phyloP scores from a whole-genome alignment of 2,888 invertebrate species.

The Amphipyra tragopoginis region DNA sequence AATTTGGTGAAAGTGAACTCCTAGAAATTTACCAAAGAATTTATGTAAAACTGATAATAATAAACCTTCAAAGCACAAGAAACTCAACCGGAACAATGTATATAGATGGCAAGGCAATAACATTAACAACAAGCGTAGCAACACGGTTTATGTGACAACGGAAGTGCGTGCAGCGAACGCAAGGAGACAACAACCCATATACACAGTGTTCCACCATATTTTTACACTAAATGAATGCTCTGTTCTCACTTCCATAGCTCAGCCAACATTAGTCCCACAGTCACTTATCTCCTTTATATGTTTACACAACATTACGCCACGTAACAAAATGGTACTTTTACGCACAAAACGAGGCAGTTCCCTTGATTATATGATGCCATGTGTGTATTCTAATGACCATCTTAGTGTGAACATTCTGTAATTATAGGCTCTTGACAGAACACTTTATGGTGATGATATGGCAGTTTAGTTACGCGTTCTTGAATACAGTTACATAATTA shows the following conservation, averaged over 20 bases:
- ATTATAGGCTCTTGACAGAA: conserved; percentile 31
- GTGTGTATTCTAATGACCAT: conserved; percentile 63
- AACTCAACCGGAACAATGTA: conserved; percentile 11
- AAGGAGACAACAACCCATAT: conserved; percentile 16
- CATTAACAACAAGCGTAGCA: conserved; percentile 34
- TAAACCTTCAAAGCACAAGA: conserved; percentile 11
- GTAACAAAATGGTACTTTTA: conserved; percentile 67
- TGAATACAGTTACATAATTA: neutral
- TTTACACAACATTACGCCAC: conserved; percentile 69
- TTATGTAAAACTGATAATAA: neutral
- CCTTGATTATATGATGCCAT: conserved; percentile 61
- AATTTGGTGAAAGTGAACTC: too few relatives aligned
- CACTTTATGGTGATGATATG: conserved; percentile 38
- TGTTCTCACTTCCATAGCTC: conserved; percentile 35
- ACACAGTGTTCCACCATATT: conserved; percentile 18
- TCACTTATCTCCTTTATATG: conserved; percentile 64
- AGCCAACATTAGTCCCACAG: conserved; percentile 42
- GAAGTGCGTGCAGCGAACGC: conserved; percentile 46
- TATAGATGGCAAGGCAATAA: conserved; percentile 32
- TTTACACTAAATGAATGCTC: conserved; percentile 45
- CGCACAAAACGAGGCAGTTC: conserved; percentile 64
- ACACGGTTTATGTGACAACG: conserved; percentile 50
- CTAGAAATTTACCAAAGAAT: neutral
- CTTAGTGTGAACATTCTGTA: conserved; percentile 27
- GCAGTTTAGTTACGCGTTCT: conserved; percentile 1